Conservation (phyloP, 1,140 invertebrate species). For the fruit fly (Drosophila melanogaster) region Release_6_plus_ISO1_MT NC_004354.4:7184501-7185000, state of each 20-base stretch:
- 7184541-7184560: neutral
- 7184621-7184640: constrained; percentile 24
- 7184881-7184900: constrained; percentile 77
- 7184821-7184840: constrained; percentile 46
- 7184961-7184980: neutral
- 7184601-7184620: constrained; percentile 71
- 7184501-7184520: no score
- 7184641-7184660: constrained; percentile 47
- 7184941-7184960: constrained; percentile 51
- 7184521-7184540: no score
- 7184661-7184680: constrained; percentile 41
- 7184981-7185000: constrained; percentile 35
- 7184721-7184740: neutral
- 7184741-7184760: neutral
- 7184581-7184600: constrained; percentile 57
- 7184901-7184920: constrained; percentile 76
- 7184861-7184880: constrained; percentile 53
- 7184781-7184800: constrained; percentile 40
- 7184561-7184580: constrained; percentile 1
- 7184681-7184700: constrained; percentile 15
- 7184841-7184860: constrained; percentile 40
- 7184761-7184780: neutral
- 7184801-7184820: constrained; percentile 75
- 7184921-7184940: constrained; percentile 54
- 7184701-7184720: neutral